phyloP scores from a whole-genome alignment of 2,888 invertebrate genomes.

The Pristionchus mayeri region DNA sequence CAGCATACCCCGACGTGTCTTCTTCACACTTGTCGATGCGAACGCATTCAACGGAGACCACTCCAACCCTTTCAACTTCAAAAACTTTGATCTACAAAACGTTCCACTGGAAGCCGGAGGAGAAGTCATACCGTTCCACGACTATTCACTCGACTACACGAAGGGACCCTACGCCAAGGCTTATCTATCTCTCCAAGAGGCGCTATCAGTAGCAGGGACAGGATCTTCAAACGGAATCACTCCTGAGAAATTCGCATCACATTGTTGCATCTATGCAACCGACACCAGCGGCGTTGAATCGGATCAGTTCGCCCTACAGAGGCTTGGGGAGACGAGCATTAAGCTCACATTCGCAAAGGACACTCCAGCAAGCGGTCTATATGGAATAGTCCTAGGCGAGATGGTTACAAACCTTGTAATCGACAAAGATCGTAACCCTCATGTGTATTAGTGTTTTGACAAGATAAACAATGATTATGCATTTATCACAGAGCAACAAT shows the following conservation, averaged over 20 bases:
- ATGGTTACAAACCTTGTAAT: no score
- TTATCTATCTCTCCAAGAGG: neutral
- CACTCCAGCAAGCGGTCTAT: neutral
- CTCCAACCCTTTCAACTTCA: neutral
- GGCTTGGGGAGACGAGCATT: no score
- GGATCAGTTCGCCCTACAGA: neutral
- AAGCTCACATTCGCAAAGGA: no score
- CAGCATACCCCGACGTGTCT: slow-evolving; percentile 8
- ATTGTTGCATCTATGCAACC: neutral
- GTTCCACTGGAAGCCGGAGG: slow-evolving; percentile 3
- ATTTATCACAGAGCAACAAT: no score
- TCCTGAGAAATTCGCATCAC: neutral
- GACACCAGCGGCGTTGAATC: neutral
- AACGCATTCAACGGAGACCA: neutral
- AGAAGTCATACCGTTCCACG: neutral
- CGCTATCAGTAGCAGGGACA: neutral
- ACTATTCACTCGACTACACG: neutral
- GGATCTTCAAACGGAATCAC: neutral
- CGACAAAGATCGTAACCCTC: neutral
- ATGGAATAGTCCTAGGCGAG: no score
- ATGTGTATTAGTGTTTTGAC: neutral
- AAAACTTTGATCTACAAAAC: neutral
- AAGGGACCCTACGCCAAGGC: neutral
- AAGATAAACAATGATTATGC: neutral
- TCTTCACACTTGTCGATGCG: neutral